Percentiles rank a stretch among this genome's conserved stretches.
phyloP scores from a whole-genome alignment of 2,888 invertebrate genomes.

The Callosobruchus maculatus region DNA sequence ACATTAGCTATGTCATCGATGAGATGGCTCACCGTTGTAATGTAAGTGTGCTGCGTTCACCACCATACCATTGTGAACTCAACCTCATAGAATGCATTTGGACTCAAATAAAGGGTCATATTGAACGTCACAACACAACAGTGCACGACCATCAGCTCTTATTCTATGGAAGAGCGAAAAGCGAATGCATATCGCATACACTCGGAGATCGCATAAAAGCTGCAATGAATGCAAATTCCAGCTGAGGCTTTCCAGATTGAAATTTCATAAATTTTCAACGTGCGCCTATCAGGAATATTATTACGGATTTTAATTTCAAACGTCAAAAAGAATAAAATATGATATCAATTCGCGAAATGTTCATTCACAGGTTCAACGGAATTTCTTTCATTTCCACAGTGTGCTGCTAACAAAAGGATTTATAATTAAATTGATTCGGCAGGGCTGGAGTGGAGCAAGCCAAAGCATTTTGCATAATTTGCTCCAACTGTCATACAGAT shows the following conservation, averaged over 20 bases:
- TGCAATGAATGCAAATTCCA: neutral
- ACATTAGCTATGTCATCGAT: no score
- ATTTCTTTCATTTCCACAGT: neutral
- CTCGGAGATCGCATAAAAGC: neutral
- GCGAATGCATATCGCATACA: neutral
- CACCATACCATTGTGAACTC: no score
- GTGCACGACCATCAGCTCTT: neutral
- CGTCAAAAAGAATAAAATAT: neutral
- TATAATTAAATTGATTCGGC: neutral
- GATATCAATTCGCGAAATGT: neutral
- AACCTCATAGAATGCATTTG: no score
- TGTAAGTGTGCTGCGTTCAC: no score
- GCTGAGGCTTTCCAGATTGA: neutral
- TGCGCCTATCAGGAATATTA: neutral
- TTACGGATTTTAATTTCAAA: neutral
- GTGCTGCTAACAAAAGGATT: neutral
- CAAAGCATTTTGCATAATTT: neutral
- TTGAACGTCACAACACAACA: no score
- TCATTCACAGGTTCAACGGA: neutral
- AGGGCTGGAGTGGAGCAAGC: neutral
- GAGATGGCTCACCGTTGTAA: no score
- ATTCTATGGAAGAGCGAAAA: neutral
- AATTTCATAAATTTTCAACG: neutral
- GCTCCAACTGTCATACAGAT: no score
- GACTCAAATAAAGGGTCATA: no score